Evolutionary conservation across 2,888 invertebrate species (phyloP).

Genomic region (Cephus spinipes): DNA sequence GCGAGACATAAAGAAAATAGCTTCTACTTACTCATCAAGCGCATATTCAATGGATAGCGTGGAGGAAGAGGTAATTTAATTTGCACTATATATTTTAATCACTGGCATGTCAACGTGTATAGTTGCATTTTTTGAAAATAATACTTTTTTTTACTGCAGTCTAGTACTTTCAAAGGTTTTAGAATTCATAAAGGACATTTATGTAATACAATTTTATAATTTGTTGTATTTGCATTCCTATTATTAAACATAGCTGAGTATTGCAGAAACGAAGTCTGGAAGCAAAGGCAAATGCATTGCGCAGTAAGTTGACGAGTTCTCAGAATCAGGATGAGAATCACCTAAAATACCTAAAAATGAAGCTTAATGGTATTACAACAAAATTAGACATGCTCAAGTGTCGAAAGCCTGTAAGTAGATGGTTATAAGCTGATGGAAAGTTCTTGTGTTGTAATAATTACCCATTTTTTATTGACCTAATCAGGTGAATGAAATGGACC

Average conservation of each 20-base stretch:
- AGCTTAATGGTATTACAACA: slow-evolving; percentile 27
- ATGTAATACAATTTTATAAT: too few species aligned
- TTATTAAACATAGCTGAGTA: background rate
- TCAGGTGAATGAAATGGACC: slow-evolving; percentile 21
- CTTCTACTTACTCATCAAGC: slow-evolving; percentile 15
- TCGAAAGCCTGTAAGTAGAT: slow-evolving; percentile 29
- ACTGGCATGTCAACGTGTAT: background rate
- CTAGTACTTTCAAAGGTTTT: too few species aligned
- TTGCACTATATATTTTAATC: background rate
- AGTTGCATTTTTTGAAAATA: background rate
- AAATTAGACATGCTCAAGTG: slow-evolving; percentile 38
- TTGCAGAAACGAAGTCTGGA: slow-evolving; percentile 37
- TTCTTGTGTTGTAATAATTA: background rate
- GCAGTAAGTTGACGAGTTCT: slow-evolving; percentile 22
- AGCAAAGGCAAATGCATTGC: slow-evolving; percentile 43
- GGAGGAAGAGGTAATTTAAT: slow-evolving; percentile 42
- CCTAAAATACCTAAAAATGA: slow-evolving; percentile 26
- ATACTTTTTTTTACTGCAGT: background rate
- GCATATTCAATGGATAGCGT: slow-evolving; percentile 35
- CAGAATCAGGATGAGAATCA: slow-evolving; percentile 17
- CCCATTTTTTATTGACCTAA: slow-evolving; percentile 5
- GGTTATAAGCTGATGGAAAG: background rate
- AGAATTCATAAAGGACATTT: too few species aligned
- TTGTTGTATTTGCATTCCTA: too few species aligned
- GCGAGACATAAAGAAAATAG: slow-evolving; percentile 58